Evolutionary conservation across 2,113 vertebrate species (phyloP), one percentile per base, ranked within the genome.

Genomic region (Platichthys flesus): DNA sequence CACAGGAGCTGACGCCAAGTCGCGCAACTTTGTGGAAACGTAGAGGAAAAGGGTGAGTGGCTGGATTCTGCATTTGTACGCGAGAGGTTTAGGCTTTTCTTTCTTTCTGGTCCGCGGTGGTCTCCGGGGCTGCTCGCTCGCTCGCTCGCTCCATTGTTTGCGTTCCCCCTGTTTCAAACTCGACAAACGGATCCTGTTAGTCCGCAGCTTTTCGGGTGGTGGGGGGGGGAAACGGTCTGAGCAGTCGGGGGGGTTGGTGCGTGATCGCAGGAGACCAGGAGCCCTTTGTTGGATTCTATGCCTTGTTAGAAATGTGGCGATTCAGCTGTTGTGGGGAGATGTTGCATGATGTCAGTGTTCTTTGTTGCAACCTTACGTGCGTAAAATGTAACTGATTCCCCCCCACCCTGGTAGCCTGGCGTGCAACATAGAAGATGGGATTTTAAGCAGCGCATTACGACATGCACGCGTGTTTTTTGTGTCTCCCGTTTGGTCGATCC

Each of bases 301-400:
- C 76, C 82, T 71, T 54, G 73, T 70, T 73, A 13, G 73, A 78
- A 87, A 83, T 84, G 76, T 87, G 83, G 88, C 74, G 85, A 86
- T 90, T 88, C 84, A 71, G 88, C 88, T 89, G 81, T 78, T 81
- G 81, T 81, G 10, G 12, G 65, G 75, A 82, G 76, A 83, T 83
- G 85, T 86, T 88, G 90, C 88, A 85, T 90, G 88, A 90, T 93
- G 90, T 91, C 90, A 90, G 82, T 79, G 84, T 85, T 93, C 90
- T 94, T 93, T 93, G 93, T 93, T 94, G 89, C 89, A 91, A 85
- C 85, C 83, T 86, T 90, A 88, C 89, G 90, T 93, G 91, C 84
- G 80, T 76, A 77, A 90, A 87, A 56, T 54, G 7, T 54, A 21
- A 54, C 52, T 9, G 52, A 54, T 18, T 1, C 3, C 47, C 47